Evolutionary conservation across 1,140 invertebrate species (phyloP), one percentile per base, ranked within the genome.

Genomic region (Brachionus rubens): DNA sequence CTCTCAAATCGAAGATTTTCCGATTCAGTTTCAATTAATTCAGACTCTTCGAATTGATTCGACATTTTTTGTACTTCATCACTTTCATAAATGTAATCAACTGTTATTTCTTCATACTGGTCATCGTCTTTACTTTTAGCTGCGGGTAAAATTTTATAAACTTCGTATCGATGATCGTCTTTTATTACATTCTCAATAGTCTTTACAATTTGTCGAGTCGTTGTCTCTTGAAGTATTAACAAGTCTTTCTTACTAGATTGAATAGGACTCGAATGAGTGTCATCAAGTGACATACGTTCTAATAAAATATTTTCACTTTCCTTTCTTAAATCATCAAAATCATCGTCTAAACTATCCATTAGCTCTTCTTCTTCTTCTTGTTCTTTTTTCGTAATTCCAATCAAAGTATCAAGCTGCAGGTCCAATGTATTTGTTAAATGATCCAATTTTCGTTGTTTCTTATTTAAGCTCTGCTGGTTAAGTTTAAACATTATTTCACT

Each of bases 291-390:
- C 46, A 70, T 50, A 30, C 40, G 26, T 70, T 72, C 68, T 1
- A 72, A 21, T 28, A 72, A 26, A 33, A 72, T 72, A 33, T 54
- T 72, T 6, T 48, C 68, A 48, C 36, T 65, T 16, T 65, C 59
- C 43, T 65, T 65, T 36, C 59, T 19, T 36, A 65, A 65, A 24
- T 65, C 59, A 24, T 65, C 59, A 21, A 43, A 41, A 24, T 43
- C 33, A 24, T 46, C 59, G 10, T 72, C 68, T n/a, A 16, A 36
- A 48, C 10, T 14, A 24, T 72, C 68, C 12, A 50, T 48, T 12
- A 50, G 10, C 3, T 50, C 43, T 47, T 70, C 41, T 47, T 50
- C 28, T 10, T 70, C 65, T 47, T 50, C 43, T 47, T 70, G 16
- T 47, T 50, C 28, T 10, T 70, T 40, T 47, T 50, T 54, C 1